Conservation (phyloP, 2,113 vertebrate genomes). For the Melanocharis versteri region DNA sequence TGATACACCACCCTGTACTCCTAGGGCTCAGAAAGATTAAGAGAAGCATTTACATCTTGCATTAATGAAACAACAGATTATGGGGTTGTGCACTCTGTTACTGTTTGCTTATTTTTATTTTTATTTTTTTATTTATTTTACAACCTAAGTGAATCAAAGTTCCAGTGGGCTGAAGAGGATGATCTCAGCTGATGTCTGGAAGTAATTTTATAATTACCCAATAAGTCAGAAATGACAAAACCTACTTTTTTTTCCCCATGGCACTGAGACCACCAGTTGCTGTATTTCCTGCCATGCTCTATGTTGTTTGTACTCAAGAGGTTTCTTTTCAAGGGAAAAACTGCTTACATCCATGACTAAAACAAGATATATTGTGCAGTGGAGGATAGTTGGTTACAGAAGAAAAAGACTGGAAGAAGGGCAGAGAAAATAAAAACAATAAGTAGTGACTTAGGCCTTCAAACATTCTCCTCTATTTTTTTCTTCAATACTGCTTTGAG, state of each 20-base stretch:
- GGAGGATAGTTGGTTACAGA: conserved; percentile 6
- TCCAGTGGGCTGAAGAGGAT: conserved; percentile 7
- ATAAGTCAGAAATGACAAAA: conserved; percentile 38
- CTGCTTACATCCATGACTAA: background rate
- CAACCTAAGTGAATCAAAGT: background rate
- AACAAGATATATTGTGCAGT: background rate
- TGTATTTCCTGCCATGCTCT: background rate
- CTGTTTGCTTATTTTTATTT: conserved; percentile 23
- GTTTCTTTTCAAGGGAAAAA: background rate
- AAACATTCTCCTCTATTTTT: background rate
- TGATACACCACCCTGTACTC: conserved; percentile 6
- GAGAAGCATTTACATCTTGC: conserved; percentile 34
- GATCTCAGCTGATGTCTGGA: conserved; percentile 41
- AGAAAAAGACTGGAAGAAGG: background rate
- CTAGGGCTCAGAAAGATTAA: conserved; percentile 12
- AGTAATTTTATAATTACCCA: conserved; percentile 44
- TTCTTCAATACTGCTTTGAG: background rate
- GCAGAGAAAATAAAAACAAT: conserved; percentile 5
- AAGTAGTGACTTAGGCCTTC: background rate
- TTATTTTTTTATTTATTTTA: conserved; percentile 37
- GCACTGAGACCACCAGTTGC: background rate
- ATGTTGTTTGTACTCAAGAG: background rate
- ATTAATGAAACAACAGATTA: conserved; percentile 25
- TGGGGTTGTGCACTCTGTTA: conserved; percentile 13
- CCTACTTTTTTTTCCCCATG: background rate